Base-by-base conservation (phyloP, 2,797 vertebrate genomes). In the Alexandromys oeconomus region DNA sequence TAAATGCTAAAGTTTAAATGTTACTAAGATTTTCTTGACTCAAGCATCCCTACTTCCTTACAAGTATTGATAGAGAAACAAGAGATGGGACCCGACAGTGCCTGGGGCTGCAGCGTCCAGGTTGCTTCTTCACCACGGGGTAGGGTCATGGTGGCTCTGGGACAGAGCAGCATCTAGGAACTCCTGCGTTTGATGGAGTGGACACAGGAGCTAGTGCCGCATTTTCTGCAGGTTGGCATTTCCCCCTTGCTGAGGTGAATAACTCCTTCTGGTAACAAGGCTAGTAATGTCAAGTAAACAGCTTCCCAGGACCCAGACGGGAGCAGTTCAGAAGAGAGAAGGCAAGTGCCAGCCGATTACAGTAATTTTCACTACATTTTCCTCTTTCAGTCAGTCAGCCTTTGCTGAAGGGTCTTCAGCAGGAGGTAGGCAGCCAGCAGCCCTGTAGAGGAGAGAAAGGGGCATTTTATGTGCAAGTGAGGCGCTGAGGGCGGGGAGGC, bases 51-150 rank as follows among this genome's bases (percentile, higher is more conserved):
- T 63, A 86, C 51, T 67, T 74, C 48, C n/a, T 17, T 67, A 80
- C 15, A 1, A 21, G 54, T 2, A 78, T 27, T 25, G 25, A 73
- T n/a, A 79, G 34, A 79, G 51, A 92, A 87, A 37, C 15, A 2
- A 34, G 25, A 29, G 37, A 10, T 10, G 7, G 25, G 1, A 6
- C 37, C 0, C 0, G 7, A 27, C 4, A 11, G 54, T 5, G n/a
- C 19, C 25, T 25, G 6, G 29, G 7, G n/a, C 9, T 61, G 37
- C 43, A 25, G 46, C 7, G 2, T 17, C 48, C 29, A 12, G 37
- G 4, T 43, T n/a, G 71, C 59, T 37, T 19, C 12, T 21, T 82
- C 37, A 19, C 48, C 31, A 48, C 1, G 0, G 11, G 8, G 43
- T 19, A 10, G 25, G 31, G 13, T 31, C 11, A 3, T 7, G 37